Percentiles rank a stretch among this genome's conserved stretches.
These are phyloP conservation scores for Prosapia bicincta DNA, from an alignment of 2,888 invertebrate genomes.

Conservation along the genomic window DNA sequence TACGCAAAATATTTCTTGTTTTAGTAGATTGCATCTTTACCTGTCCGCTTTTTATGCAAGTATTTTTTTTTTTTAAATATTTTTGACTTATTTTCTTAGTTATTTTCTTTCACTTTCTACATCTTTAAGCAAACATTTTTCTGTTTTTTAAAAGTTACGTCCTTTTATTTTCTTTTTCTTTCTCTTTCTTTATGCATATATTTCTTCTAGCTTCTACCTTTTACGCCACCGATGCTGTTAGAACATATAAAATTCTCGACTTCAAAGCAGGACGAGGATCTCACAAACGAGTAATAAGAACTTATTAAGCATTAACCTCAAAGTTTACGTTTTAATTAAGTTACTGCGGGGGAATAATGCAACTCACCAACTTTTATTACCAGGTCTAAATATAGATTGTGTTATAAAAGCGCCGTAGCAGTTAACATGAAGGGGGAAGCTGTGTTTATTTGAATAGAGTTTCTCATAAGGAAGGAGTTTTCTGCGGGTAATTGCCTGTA, in stretches of 20 bases:
- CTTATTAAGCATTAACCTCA: not conserved
- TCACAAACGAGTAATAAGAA: not conserved
- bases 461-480: constrained; percentile 20
- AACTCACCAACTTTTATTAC: not conserved
- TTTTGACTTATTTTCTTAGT: too few species aligned
- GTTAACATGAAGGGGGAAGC: constrained; percentile 10
- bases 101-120: too few species aligned
- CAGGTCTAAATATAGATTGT: not conserved
- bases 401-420: not conserved
- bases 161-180: too few species aligned
- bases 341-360: not conserved
- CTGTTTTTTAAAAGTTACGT: too few species aligned
- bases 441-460: constrained; percentile 20
- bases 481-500: constrained; percentile 18
- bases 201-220: too few species aligned
- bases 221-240: too few species aligned
- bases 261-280: not conserved
- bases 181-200: too few species aligned
- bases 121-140: too few species aligned
- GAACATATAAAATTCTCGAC: not conserved
- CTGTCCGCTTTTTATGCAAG: too few species aligned
- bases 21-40: too few species aligned
- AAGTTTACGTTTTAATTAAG: not conserved
- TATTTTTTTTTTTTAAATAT: too few species aligned
- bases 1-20: too few species aligned